These are phyloP conservation scores for Penaeus monodon DNA, from an alignment of 2,888 invertebrate genomes.

Conservation along the genomic window DNA sequence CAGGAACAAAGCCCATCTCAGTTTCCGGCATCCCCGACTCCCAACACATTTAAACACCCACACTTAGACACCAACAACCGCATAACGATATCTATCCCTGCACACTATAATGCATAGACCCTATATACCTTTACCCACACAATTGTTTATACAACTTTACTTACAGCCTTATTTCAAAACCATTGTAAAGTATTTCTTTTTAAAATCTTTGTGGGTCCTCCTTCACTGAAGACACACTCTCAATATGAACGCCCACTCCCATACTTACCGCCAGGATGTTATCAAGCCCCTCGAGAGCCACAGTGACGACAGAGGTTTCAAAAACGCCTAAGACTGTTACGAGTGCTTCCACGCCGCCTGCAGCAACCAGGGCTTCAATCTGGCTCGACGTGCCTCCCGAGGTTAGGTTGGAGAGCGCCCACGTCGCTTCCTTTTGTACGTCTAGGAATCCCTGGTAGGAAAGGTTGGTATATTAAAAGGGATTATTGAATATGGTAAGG, in stretches of 20 bases:
- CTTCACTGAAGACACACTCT: not conserved
- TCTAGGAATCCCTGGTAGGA: slow-evolving; percentile 19
- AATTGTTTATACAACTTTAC: no score
- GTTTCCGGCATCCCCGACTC: no score
- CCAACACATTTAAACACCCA: no score
- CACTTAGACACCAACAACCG: no score
- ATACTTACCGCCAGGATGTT: slow-evolving; percentile 25
- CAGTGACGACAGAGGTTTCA: slow-evolving; percentile 9
- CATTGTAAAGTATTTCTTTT: not conserved
- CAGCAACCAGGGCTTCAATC: slow-evolving; percentile 10
- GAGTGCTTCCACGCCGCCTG: slow-evolving; percentile 20
- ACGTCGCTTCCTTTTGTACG: slow-evolving; percentile 33
- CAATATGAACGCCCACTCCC: not conserved
- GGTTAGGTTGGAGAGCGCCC: slow-evolving; percentile 31
- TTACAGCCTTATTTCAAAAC: no score
- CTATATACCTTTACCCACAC: no score
- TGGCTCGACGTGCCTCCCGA: slow-evolving; percentile 6
- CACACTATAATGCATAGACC: no score
- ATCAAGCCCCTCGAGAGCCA: slow-evolving; percentile 20
- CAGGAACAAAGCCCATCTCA: no score
- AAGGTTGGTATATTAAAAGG: no score
- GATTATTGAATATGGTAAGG: not conserved
- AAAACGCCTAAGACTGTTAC: slow-evolving; percentile 17
- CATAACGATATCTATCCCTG: no score
- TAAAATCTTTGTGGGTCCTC: not conserved